Conservation (phyloP, 2,797 vertebrate genomes). For the Epinephelus awoara region DNA sequence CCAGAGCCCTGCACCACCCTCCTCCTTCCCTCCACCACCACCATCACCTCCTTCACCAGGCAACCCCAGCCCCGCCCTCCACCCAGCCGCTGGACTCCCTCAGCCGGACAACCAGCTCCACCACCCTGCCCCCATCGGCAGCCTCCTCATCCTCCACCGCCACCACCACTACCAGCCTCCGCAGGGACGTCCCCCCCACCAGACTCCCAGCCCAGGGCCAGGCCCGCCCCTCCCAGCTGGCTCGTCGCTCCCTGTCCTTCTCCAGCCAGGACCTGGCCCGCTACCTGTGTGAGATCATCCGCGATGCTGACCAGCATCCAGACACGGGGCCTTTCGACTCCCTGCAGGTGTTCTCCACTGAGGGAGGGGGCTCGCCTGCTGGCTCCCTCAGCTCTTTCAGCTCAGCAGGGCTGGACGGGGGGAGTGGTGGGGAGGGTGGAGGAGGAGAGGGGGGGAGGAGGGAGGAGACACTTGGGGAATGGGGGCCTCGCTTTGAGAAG, state of each 20-base stretch:
- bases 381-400: slow-evolving; percentile 90
- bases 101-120: slow-evolving; percentile 75
- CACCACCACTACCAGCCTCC: slow-evolving; percentile 72
- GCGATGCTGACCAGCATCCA: slow-evolving; percentile 83
- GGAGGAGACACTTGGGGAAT: slow-evolving; percentile 85
- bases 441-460: slow-evolving; percentile 70
- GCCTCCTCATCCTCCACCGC: slow-evolving; percentile 67
- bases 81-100: slow-evolving; percentile 64
- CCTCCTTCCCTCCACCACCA: slow-evolving; percentile 72
- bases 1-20: slow-evolving; percentile 75
- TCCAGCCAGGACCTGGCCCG: slow-evolving; percentile 84
- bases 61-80: slow-evolving; percentile 44
- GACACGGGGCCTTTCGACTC: slow-evolving; percentile 87
- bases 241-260: slow-evolving; percentile 81
- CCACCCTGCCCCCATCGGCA: slow-evolving; percentile 53
- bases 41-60: slow-evolving; percentile 73
- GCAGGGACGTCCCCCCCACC: slow-evolving; percentile 71
- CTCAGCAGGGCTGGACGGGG: slow-evolving; percentile 82
- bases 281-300: slow-evolving; percentile 86
- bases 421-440: slow-evolving; percentile 63
- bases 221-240: slow-evolving; percentile 73
- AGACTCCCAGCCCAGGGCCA: slow-evolving; percentile 81
- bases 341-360: slow-evolving; percentile 88
- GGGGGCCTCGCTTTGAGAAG: slow-evolving; percentile 92
- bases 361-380: slow-evolving; percentile 87